phyloP scores from a whole-genome alignment of 2,888 invertebrate genomes.

The Rhaphigaster nebulosa region DNA sequence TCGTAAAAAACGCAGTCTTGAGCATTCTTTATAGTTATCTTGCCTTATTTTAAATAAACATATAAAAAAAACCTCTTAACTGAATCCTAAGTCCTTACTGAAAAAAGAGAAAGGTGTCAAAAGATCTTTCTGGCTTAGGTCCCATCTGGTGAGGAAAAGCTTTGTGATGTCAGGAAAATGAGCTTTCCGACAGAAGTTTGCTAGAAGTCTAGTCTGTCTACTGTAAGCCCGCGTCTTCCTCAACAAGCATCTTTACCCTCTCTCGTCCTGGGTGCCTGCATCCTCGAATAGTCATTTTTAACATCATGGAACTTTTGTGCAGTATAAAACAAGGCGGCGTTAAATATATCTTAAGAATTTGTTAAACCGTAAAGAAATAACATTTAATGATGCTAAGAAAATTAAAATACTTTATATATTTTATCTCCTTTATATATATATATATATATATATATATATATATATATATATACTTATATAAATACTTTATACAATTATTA shows the following conservation, averaged over 20 bases:
- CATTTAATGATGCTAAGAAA: too few species aligned
- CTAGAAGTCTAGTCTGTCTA: background rate
- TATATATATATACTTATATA: too few species aligned
- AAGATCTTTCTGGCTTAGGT: background rate
- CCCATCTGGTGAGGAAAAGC: constrained; percentile 8
- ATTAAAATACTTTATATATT: too few species aligned
- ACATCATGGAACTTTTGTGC: background rate
- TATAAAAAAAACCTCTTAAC: background rate
- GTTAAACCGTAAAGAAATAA: too few species aligned
- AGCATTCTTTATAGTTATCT: background rate
- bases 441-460: too few species aligned
- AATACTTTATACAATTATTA: too few species aligned
- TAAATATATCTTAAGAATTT: too few species aligned
- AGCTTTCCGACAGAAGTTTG: background rate
- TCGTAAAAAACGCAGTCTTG: too few species aligned
- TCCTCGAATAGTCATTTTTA: background rate
- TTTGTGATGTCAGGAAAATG: constrained; percentile 37
- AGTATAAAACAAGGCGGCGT: background rate
- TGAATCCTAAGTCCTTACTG: background rate
- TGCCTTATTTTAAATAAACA: background rate
- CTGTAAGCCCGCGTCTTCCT: background rate
- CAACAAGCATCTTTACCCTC: background rate
- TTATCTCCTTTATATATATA: too few species aligned
- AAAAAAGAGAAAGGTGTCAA: background rate
- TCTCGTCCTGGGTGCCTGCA: background rate